Evolutionary conservation across 2,888 invertebrate species (phyloP).

Genomic region (Heliconius erato): DNA sequence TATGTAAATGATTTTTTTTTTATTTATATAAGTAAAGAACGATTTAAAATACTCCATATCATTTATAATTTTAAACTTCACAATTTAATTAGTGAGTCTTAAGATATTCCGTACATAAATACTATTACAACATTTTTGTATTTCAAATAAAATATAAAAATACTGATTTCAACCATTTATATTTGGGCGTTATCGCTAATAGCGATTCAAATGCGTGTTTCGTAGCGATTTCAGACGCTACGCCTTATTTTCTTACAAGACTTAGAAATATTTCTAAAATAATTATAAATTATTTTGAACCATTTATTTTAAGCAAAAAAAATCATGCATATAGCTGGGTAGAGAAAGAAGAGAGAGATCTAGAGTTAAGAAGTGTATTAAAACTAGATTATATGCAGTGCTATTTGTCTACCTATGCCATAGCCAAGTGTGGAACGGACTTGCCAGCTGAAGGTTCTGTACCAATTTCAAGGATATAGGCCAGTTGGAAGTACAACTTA

Average conservation of each 20-base stretch:
- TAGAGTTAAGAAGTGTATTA: too few species aligned
- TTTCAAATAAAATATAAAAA: background rate
- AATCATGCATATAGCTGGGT: background rate
- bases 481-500: too few species aligned
- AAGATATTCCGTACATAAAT: background rate
- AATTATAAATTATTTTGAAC: background rate
- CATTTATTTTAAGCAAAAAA: background rate
- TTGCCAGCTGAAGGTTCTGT: too few species aligned
- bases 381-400: too few species aligned
- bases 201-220: conserved; percentile 10
- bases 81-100: background rate
- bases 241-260: background rate
- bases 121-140: background rate
- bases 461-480: too few species aligned
- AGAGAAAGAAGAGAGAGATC: background rate
- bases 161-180: background rate
- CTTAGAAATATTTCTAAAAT: conserved; percentile 4
- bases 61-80: background rate
- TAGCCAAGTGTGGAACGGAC: too few species aligned
- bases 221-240: background rate
- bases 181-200: background rate
- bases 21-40: too few species aligned
- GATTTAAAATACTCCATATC: too few species aligned
- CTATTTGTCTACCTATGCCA: too few species aligned
- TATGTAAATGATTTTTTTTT: too few species aligned